Evolutionary conservation across 2,888 invertebrate species (phyloP).

Genomic region (Andrena hattorfiana): DNA sequence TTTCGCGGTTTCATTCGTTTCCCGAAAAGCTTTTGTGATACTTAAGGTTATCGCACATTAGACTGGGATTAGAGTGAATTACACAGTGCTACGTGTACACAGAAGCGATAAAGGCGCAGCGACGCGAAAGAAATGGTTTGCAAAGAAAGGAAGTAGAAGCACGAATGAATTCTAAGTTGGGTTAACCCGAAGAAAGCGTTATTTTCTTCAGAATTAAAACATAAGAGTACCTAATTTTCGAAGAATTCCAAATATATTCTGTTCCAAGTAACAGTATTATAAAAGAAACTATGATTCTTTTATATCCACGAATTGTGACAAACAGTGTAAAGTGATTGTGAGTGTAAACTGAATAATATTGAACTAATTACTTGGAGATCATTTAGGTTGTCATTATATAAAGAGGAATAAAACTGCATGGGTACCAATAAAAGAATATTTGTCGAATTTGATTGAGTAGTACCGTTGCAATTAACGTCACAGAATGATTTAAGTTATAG

Average conservation of each 20-base stretch:
- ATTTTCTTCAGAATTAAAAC: not conserved
- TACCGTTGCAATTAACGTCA: too few relatives aligned
- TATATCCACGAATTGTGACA: too few relatives aligned
- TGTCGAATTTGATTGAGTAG: too few relatives aligned
- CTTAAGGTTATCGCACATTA: slow-evolving; percentile 62
- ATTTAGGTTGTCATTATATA: too few relatives aligned
- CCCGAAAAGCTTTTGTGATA: slow-evolving; percentile 41
- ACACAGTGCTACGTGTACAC: slow-evolving; percentile 25
- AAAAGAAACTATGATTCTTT: too few relatives aligned
- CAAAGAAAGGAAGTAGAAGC: slow-evolving; percentile 7
- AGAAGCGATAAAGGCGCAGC: slow-evolving; percentile 35
- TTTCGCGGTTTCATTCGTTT: slow-evolving; percentile 43
- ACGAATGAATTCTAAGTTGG: not conserved
- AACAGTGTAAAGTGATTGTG: too few relatives aligned
- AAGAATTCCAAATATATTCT: not conserved
- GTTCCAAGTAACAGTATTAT: not conserved
- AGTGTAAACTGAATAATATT: too few relatives aligned
- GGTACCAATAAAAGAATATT: too few relatives aligned
- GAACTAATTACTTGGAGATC: too few relatives aligned
- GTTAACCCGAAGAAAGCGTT: not conserved
- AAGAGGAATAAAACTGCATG: too few relatives aligned
- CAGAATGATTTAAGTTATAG: not conserved
- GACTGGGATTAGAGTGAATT: slow-evolving; percentile 56
- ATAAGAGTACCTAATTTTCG: not conserved
- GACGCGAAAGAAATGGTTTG: slow-evolving; percentile 34